These are phyloP conservation scores for Lutraria lutraria DNA, from an alignment of 2,888 invertebrate species.

Conservation along the genomic window DNA sequence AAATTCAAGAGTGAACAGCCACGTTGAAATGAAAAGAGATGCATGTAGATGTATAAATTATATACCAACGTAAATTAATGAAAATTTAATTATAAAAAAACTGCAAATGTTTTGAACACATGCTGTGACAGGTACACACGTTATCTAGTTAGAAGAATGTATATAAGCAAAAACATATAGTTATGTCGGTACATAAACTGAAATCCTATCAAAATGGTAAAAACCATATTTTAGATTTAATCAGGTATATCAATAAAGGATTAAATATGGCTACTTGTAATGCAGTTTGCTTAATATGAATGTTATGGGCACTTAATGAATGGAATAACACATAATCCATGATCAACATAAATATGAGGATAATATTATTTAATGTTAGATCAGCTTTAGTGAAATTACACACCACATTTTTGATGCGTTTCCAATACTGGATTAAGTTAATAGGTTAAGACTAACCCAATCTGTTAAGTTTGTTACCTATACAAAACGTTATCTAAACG, in stretches of 20 bases:
- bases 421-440: too few species aligned
- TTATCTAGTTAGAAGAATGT: too few species aligned
- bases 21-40: not conserved
- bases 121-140: too few species aligned
- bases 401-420: too few species aligned
- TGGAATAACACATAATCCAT: not conserved
- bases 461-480: too few species aligned
- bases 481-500: too few species aligned
- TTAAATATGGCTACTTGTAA: not conserved
- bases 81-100: not conserved
- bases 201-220: not conserved
- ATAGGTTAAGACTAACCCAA: too few species aligned
- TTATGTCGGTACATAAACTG: not conserved
- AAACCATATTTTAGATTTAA: not conserved
- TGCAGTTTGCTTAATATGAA: not conserved
- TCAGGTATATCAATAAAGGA: slow-evolving; percentile 10
- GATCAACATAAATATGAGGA: not conserved
- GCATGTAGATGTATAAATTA: not conserved
- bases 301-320: not conserved
- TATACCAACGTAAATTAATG: not conserved
- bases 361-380: slow-evolving; percentile 12
- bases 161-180: not conserved
- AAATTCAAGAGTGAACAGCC: not conserved
- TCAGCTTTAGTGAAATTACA: not conserved
- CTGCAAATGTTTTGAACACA: not conserved